A percentile compares a stretch with the other conserved stretches of the same genome.
phyloP scores from a whole-genome alignment of 2,888 invertebrate genomes.

The Bursaphelenchus okinawaensis region DNA sequence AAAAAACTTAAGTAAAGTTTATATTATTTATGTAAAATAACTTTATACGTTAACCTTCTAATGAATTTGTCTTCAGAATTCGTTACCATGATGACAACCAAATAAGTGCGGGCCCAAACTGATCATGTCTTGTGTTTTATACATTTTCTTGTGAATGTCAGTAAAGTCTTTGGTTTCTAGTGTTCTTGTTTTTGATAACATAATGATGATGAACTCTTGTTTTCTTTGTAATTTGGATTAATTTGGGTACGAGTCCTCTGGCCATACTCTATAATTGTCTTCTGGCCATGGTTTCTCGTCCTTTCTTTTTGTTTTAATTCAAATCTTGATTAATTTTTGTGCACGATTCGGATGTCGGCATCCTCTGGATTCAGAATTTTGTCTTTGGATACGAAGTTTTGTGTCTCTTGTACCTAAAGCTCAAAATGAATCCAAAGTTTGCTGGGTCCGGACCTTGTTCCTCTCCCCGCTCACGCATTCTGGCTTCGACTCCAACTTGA shows the following conservation, averaged over 20 bases:
- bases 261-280: no score
- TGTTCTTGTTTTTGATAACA: not conserved
- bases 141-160: not conserved
- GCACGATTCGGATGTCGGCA: no score
- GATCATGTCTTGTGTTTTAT: not conserved
- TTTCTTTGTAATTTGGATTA: no score
- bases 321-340: not conserved
- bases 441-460: no score
- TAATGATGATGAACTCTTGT: not conserved
- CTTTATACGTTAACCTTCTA: not conserved
- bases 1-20: no score
- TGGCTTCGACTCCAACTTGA: no score
- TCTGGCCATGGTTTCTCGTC: no score
- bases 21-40: no score
- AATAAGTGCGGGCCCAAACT: conserved; percentile 31
- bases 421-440: no score
- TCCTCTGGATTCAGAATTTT: no score
- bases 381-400: not conserved
- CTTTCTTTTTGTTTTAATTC: not conserved
- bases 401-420: not conserved
- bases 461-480: not conserved
- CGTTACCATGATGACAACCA: conserved; percentile 57
- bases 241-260: no score
- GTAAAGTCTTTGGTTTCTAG: not conserved
- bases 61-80: conserved; percentile 39